Evolutionary conservation across 2,888 invertebrate species (phyloP).

Genomic region (Lordiphosa andalusiaca): DNA sequence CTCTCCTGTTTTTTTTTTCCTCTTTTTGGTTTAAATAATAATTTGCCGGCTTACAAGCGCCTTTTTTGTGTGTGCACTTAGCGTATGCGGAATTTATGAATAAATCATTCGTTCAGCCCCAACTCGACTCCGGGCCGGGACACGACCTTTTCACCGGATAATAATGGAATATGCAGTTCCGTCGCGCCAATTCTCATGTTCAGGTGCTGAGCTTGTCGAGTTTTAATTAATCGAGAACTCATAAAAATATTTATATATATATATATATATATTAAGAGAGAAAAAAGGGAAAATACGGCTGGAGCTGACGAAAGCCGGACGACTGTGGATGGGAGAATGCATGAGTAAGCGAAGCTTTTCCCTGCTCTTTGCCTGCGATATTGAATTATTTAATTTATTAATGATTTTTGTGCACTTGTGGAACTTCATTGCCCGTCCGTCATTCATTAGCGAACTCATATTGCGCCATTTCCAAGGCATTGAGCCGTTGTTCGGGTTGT

Average conservation of each 20-base stretch:
- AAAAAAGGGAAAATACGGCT: conserved; percentile 14
- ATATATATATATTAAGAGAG: conserved; percentile 18
- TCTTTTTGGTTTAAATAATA: conserved; percentile 34
- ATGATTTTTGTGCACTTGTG: too few species aligned
- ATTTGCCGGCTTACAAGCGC: conserved; percentile 34
- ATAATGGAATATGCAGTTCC: conserved; percentile 40
- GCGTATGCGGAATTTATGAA: conserved; percentile 48
- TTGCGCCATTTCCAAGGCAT: conserved; percentile 1
- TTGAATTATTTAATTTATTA: too few species aligned
- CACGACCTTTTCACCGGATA: conserved; percentile 28
- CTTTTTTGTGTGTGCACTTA: conserved; percentile 30
- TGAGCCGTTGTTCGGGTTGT: background rate
- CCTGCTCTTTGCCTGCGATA: too few species aligned
- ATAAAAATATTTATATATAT: conserved; percentile 44
- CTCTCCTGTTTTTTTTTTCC: too few species aligned
- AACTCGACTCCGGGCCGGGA: conserved; percentile 1
- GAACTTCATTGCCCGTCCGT: too few species aligned
- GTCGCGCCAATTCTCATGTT: conserved; percentile 11
- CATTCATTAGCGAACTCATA: background rate
- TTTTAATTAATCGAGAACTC: conserved; percentile 66
- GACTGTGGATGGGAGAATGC: background rate
- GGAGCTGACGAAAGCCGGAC: background rate
- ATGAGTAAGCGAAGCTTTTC: background rate
- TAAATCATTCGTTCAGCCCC: conserved; percentile 48
- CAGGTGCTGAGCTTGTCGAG: conserved; percentile 40